A percentile compares a stretch with the other conserved stretches of the same genome.
Conservation (phyloP, 2,888 invertebrate species). For the Apamea sordens region DNA sequence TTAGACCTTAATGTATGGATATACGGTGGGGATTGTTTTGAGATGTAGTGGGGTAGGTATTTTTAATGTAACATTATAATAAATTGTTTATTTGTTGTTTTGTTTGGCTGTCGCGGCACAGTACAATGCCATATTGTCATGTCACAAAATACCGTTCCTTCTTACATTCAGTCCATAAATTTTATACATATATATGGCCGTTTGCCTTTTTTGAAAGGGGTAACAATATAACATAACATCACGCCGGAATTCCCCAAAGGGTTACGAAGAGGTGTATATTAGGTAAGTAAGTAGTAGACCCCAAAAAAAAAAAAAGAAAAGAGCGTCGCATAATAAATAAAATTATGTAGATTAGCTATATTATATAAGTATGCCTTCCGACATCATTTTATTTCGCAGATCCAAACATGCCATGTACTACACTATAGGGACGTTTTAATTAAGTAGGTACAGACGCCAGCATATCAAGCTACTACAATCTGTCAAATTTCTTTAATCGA, state of each 20-base stretch:
- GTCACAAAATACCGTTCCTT: constrained; percentile 12
- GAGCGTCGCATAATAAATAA: neutral
- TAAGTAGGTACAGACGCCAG: too few relatives aligned
- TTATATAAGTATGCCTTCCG: too few relatives aligned
- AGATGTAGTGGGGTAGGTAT: constrained; percentile 4
- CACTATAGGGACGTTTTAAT: neutral
- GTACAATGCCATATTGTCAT: constrained; percentile 28
- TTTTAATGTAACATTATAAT: constrained; percentile 47
- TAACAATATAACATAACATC: neutral
- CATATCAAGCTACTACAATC: too few relatives aligned
- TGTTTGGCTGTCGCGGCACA: constrained; percentile 5
- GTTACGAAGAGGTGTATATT: neutral
- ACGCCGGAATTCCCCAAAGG: neutral
- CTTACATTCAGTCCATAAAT: constrained; percentile 13
- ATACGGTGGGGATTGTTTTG: constrained; percentile 24
- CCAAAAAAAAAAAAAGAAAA: neutral
- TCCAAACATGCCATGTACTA: neutral
- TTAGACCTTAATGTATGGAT: neutral
- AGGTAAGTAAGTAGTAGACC: neutral
- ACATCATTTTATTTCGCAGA: neutral
- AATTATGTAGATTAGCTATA: neutral
- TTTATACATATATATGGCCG: neutral
- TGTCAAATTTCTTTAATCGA: too few relatives aligned
- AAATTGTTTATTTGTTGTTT: constrained; percentile 52
- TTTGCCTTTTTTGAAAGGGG: neutral